Percentiles rank a stretch among this genome's conserved stretches.
phyloP scores from a whole-genome alignment of 1,140 invertebrate genomes.

The Apolygus lucorum region DNA sequence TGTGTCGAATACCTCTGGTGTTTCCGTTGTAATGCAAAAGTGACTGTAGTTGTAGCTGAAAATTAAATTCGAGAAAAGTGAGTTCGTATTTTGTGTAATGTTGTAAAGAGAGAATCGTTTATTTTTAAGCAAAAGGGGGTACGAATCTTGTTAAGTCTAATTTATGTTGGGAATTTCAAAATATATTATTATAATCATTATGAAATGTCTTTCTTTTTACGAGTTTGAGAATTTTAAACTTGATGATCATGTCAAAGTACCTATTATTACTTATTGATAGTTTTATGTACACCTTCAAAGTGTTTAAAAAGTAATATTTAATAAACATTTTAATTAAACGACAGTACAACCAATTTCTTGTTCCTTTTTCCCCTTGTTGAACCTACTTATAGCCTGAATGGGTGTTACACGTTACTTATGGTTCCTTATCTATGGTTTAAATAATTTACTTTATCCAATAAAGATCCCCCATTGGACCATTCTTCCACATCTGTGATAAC shows the following conservation, averaged over 20 bases:
- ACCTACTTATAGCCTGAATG: too few relatives aligned
- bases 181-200: not conserved
- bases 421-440: too few relatives aligned
- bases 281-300: constrained; percentile 7
- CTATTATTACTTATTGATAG: not conserved
- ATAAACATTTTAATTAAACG: constrained; percentile 5
- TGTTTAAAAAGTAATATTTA: constrained; percentile 6
- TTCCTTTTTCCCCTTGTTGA: too few relatives aligned
- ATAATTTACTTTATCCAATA: too few relatives aligned
- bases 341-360: too few relatives aligned
- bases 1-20: not conserved
- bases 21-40: not conserved
- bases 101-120: not conserved
- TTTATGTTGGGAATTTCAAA: not conserved
- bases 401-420: too few relatives aligned
- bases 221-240: constrained; percentile 1
- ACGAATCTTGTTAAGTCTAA: constrained; percentile 8
- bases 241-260: constrained; percentile 7
- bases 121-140: not conserved
- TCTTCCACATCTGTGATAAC: too few relatives aligned
- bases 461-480: too few relatives aligned
- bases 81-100: constrained; percentile 4
- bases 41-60: not conserved
- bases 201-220: constrained; percentile 15
- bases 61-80: not conserved